Conservation (phyloP, 2,797 vertebrate species). For the Gymnothorax reevesii region DNA sequence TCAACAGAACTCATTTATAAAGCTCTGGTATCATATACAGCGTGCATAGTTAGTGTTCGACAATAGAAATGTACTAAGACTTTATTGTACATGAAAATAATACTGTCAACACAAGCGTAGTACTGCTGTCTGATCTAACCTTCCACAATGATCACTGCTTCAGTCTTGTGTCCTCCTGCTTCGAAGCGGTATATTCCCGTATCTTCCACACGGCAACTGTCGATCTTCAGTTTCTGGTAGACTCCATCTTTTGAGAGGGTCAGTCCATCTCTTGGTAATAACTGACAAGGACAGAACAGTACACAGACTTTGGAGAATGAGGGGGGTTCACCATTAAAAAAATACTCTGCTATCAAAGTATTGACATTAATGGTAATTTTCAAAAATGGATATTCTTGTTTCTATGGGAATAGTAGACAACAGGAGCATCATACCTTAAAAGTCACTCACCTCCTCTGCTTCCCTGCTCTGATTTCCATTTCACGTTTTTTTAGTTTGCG, state of each 20-base stretch:
- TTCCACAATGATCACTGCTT: conserved; percentile 76
- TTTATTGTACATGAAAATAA: background rate
- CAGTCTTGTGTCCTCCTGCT: conserved; percentile 77
- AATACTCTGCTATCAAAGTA: background rate
- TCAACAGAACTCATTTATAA: too few species aligned
- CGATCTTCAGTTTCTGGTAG: conserved; percentile 72
- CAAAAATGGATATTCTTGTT: background rate
- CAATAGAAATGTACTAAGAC: too few species aligned
- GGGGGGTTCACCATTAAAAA: background rate
- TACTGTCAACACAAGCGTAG: too few species aligned
- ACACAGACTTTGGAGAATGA: background rate
- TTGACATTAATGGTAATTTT: background rate
- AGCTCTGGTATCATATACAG: too few species aligned
- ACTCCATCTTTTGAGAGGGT: conserved; percentile 72
- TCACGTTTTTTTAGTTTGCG: too few species aligned
- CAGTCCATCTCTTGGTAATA: conserved; percentile 70
- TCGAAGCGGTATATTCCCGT: conserved; percentile 84
- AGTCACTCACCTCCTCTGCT: background rate
- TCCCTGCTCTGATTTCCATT: too few species aligned
- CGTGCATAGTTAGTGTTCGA: too few species aligned
- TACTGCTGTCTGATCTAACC: conserved; percentile 60
- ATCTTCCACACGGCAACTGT: conserved; percentile 67
- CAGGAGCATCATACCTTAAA: background rate
- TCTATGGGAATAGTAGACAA: background rate
- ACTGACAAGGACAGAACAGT: conserved; percentile 56